These are phyloP conservation scores for Picus viridis DNA, from an alignment of 2,797 vertebrate genomes.

Conservation along the genomic window DNA sequence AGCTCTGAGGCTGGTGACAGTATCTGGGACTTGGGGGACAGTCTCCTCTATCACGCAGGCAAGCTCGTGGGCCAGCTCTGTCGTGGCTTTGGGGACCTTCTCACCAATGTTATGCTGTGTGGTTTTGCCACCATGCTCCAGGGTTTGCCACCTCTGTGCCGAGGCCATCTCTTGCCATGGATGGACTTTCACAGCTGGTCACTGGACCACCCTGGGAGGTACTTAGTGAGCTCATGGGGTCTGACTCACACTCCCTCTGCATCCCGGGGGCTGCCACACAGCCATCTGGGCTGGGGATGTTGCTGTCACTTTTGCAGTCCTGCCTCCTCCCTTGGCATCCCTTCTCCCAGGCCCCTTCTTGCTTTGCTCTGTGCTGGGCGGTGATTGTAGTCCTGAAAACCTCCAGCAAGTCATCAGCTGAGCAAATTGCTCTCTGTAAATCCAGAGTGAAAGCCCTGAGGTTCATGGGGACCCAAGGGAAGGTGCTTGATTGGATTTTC, in stretches of 20 bases:
- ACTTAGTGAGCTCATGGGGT: not conserved
- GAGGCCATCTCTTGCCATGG: accelerated
- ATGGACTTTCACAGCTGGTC: not conserved
- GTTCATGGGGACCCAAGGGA: not conserved
- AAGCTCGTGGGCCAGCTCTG: not conserved
- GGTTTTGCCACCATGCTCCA: not conserved
- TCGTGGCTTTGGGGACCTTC: not conserved
- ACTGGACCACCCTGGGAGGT: not conserved
- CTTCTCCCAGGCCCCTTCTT: not conserved
- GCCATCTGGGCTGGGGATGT: not conserved
- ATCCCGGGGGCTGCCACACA: not conserved
- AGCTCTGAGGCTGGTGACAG: not conserved
- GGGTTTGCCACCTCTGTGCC: not conserved
- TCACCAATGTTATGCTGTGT: accelerated
- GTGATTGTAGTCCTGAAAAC: not conserved
- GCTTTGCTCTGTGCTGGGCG: not conserved
- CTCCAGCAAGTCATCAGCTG: not conserved
- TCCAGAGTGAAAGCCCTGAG: not conserved
- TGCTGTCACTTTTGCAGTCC: not conserved
- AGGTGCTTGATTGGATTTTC: slow-evolving; percentile 33
- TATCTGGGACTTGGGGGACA: not conserved
- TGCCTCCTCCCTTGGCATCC: not conserved
- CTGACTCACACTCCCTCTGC: accelerated
- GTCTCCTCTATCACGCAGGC: accelerated
- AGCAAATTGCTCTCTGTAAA: slow-evolving; percentile 34